A percentile compares a stretch with the other conserved stretches of the same genome.
Conservation (phyloP, 2,888 invertebrate genomes). For the Empis livida region DNA sequence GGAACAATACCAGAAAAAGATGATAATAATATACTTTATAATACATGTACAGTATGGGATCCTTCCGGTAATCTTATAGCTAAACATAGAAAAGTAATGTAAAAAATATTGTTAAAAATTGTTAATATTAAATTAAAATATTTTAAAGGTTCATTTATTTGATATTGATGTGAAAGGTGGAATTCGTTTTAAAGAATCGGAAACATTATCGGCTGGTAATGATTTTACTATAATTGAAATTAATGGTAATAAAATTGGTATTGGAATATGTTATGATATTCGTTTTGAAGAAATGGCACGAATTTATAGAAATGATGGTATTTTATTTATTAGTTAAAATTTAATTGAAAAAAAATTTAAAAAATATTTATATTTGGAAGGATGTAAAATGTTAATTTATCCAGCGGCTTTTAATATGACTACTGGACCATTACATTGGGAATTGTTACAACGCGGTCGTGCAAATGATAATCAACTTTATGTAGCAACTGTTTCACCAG, state of each 20-base stretch:
- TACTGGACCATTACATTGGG: constrained; percentile 91
- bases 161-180: constrained; percentile 90
- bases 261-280: constrained; percentile 92
- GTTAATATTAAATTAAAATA: not conserved
- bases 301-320: constrained; percentile 48
- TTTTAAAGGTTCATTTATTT: constrained; percentile 70
- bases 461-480: constrained; percentile 85
- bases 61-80: constrained; percentile 64
- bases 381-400: constrained; percentile 76
- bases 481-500: constrained; percentile 76
- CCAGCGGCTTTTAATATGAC: constrained; percentile 96
- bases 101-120: no score
- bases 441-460: constrained; percentile 63
- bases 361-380: constrained; percentile 34
- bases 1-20: constrained; percentile 81
- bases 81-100: constrained; percentile 64
- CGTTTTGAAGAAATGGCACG: constrained; percentile 82
- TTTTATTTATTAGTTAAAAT: not conserved
- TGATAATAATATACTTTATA: constrained; percentile 48
- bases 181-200: constrained; percentile 87
- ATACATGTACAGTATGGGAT: constrained; percentile 81
- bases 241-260: constrained; percentile 59
- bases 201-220: constrained; percentile 64
- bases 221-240: constrained; percentile 59
- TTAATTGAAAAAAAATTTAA: no score